These are phyloP conservation scores for Darevskia nairensis DNA, from an alignment of 2,797 vertebrate genomes.

Conservation along the genomic window DNA sequence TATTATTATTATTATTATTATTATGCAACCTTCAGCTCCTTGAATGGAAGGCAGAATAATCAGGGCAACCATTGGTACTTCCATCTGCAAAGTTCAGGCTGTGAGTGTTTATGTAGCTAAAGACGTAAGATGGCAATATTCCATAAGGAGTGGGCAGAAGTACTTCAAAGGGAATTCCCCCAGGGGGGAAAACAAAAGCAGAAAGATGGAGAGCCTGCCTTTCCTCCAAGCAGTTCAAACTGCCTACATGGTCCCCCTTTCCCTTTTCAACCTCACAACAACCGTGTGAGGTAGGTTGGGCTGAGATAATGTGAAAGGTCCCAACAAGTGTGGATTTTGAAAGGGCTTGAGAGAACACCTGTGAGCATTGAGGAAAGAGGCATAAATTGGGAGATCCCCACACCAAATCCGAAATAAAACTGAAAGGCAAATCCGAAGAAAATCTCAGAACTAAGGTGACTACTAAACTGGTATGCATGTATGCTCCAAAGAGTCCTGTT, in stretches of 20 bases:
- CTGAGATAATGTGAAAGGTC: background rate
- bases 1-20: no score
- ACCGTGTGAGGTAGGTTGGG: background rate
- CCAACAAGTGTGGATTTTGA: background rate
- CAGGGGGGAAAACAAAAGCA: no score
- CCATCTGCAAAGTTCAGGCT: no score
- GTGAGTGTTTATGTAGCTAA: no score
- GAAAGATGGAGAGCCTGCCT: background rate
- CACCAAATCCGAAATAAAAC: background rate
- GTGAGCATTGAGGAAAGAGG: background rate
- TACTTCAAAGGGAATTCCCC: no score
- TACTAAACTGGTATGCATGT: background rate
- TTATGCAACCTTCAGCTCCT: no score
- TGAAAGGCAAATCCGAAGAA: background rate
- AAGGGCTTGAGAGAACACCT: background rate
- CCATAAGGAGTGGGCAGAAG: no score
- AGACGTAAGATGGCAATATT: no score
- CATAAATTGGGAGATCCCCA: background rate
- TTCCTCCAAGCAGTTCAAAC: background rate
- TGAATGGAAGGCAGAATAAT: no score
- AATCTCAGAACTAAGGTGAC: background rate
- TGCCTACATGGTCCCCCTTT: background rate
- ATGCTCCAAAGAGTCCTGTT: background rate
- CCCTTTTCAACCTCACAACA: background rate
- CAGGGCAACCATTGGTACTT: no score